phyloP scores from a whole-genome alignment of 2,113 vertebrate genomes.

The Mola mola region DNA sequence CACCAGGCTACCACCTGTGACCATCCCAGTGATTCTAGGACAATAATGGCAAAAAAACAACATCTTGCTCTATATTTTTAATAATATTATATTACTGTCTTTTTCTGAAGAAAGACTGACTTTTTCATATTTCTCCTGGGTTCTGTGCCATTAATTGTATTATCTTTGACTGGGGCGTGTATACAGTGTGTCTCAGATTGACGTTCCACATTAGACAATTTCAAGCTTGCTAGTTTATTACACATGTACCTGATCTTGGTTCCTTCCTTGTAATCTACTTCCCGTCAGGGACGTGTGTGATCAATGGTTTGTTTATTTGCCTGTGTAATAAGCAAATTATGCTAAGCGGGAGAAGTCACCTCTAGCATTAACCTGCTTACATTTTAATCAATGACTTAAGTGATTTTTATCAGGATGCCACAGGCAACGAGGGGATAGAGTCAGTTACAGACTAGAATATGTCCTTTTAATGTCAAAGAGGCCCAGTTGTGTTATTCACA shows the following conservation, averaged over 20 bases:
- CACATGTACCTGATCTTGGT: slow-evolving; percentile 47
- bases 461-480: slow-evolving; percentile 49
- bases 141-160: background rate
- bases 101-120: background rate
- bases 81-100: too few species aligned
- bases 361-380: slow-evolving; percentile 78
- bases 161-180: background rate
- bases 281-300: slow-evolving; percentile 59
- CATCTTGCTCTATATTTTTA: too few species aligned
- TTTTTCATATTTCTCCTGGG: background rate
- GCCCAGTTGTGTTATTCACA: slow-evolving; percentile 37
- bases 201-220: slow-evolving; percentile 27
- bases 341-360: slow-evolving; percentile 70
- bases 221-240: slow-evolving; percentile 25
- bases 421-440: slow-evolving; percentile 64
- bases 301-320: slow-evolving; percentile 80
- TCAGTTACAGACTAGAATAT: slow-evolving; percentile 36
- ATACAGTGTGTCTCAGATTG: slow-evolving; percentile 1
- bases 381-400: slow-evolving; percentile 80
- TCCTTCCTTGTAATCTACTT: slow-evolving; percentile 60
- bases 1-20: too few species aligned
- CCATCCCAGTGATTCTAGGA: too few species aligned
- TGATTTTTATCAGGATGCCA: slow-evolving; percentile 74
- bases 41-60: too few species aligned
- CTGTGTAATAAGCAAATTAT: slow-evolving; percentile 79